Percentiles rank a stretch among this genome's conserved stretches.
phyloP scores from a whole-genome alignment of 2,797 vertebrate genomes.

The Hybognathus amarus region DNA sequence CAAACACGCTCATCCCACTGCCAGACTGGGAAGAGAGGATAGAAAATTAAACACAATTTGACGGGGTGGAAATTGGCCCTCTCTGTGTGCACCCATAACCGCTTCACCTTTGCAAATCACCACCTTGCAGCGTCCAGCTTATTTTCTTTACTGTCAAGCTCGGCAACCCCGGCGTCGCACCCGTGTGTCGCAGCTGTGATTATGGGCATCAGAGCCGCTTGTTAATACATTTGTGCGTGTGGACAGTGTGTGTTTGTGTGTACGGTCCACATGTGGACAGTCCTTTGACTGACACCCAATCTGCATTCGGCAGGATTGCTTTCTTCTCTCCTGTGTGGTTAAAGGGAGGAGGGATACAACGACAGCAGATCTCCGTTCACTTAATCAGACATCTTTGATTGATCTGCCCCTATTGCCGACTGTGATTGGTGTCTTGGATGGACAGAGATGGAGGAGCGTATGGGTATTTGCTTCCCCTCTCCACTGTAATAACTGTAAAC shows the following conservation, averaged over 20 bases:
- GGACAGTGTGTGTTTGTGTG: constrained; percentile 31
- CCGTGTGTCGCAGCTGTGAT: constrained; percentile 77
- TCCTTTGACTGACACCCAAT: constrained; percentile 78
- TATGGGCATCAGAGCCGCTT: constrained; percentile 66
- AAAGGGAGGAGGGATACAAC: constrained; percentile 49
- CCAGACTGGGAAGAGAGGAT: constrained; percentile 48
- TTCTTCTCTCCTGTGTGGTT: constrained; percentile 51
- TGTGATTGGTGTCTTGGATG: constrained; percentile 39
- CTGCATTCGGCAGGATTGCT: constrained; percentile 71
- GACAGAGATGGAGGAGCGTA: constrained; percentile 53
- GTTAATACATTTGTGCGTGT: constrained; percentile 76
- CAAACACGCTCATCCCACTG: constrained; percentile 52
- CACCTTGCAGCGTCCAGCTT: constrained; percentile 60
- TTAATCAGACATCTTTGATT: constrained; percentile 76
- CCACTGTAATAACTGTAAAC: constrained; percentile 24
- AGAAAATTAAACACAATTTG: constrained; percentile 74
- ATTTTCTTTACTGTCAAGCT: constrained; percentile 76
- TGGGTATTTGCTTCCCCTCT: constrained; percentile 51
- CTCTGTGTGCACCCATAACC: constrained; percentile 49
- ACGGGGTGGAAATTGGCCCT: constrained; percentile 62
- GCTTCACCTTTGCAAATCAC: constrained; percentile 66
- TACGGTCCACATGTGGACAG: constrained; percentile 10
- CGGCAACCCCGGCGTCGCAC: constrained; percentile 66
- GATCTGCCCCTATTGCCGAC: constrained; percentile 57
- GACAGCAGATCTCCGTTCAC: constrained; percentile 63